Evolutionary conservation across 2,113 vertebrate species (phyloP), one percentile per base, ranked within the genome.

Genomic region (Cinclus mexicanus): DNA sequence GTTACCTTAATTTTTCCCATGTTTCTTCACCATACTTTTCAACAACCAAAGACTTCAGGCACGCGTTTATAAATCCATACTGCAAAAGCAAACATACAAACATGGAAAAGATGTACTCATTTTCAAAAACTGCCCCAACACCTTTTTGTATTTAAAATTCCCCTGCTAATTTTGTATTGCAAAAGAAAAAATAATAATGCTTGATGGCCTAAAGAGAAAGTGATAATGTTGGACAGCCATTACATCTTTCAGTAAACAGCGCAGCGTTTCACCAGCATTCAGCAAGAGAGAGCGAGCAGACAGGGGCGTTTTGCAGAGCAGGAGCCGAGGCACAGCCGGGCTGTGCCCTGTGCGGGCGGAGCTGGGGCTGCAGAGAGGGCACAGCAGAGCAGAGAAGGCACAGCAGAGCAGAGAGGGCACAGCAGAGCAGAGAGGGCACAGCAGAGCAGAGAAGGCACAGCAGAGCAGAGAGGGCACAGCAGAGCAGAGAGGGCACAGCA

Each of bases 61-160:
- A 98, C 2, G 94, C 97, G 86, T 98, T 98, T 92, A 98, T 98
- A 95, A 98, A 98, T 77, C 98, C 98, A 94, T 98, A 98, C 98
- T 98, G 97, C 55, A 95, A 83, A 94, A 70, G 39, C 44, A 95
- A 96, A 94, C 7, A 67, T 0, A 82, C 0, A 10, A 88, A 89
- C 70, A 74, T 29, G 46, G 82, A 29, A 29, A 82, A 31, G 28
- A 24, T 12, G 7, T 3, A 31, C 33, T 1, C 41, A 5, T 71
- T 39, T 57, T 35, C 68, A 41, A 60, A 63, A 2, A 7, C 24
- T n/a, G n/a, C 56, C 68, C 56, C 60, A 72, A 50, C 14, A 11
- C 35, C 22, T 42, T 22, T n/a, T 26, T 16, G 29, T 31, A 10
- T 37, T 41, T 33, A 26, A 56, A 52, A 37, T 35, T 29, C 47